Base-by-base conservation (phyloP, 2,888 invertebrate genomes). In the Slavum lentiscoides region DNA sequence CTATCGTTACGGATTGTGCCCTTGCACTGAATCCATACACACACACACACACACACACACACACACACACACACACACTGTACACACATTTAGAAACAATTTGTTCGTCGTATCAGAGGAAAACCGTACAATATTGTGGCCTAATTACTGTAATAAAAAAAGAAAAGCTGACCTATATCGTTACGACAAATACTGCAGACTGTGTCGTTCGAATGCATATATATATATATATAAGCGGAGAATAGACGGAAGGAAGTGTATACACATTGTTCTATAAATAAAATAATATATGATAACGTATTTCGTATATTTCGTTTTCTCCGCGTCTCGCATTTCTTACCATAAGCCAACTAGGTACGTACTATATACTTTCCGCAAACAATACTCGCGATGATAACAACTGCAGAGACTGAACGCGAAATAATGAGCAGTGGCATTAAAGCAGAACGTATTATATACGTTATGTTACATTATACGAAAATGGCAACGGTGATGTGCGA, bases 351-450 rank as follows among this genome's bases (percentile, higher is more conserved):
- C 62, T 62, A 23, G 23, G 1, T 4, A 30, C 4, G 4, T 30
- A 30, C 30, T 4, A 4, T 30, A 17, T 49, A 11, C 49, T 49
- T 49, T 4, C 4, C 49, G 11, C 49, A 53, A 62, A 74, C 62
- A 62, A 74, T 62, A 37, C 49, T n/a, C 17, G 62, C 21, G 74
- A 64, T 74, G 74, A 74, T 74, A 68, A 61, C 59, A 68, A 68
- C 76, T 61, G 30, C 30, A 2, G 30, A 30, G 76, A 68, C 68
- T 37, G 67, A 17, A 17, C 59, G 21, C 59, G 13, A 76, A 68
- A 76, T 76, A 76, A 76, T 49, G 76, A 76, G 76, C 49, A 49
- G 61, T 61, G 69, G 76, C 59, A 75, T 68, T 76, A 76, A 49
- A 76, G 67, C 58, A 30, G 75, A 66, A 59, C 61, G 8, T 55